Evolutionary conservation across 2,797 vertebrate genomes (phyloP), one percentile per base, ranked within the genome.

Genomic region (Tinamus major): DNA sequence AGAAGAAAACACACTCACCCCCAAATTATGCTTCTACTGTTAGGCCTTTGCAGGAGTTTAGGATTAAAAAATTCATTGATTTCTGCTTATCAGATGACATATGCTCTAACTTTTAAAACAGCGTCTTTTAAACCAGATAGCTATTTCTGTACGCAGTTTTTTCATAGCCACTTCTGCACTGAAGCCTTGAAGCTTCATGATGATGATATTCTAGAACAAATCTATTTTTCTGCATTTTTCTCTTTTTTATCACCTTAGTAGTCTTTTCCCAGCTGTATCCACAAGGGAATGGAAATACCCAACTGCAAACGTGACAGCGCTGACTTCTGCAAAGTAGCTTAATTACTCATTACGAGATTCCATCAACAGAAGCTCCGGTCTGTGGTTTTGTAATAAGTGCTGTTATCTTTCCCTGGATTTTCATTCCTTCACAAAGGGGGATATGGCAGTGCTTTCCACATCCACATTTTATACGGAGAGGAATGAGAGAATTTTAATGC

Each of bases 361-460:
- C 97, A 97, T 97, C 98, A 97, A 97, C 97, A 97, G 89, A 92
- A 96, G 97, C 97, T 97, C 97, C 85, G 95, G 97, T 97, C 96
- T 96, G 97, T 97, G 98, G 97, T 97, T 98, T 97, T 96, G 97
- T 97, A 97, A 97, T 97, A 97, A 97, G 97, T 97, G 97, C 97
- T 90, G 92, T 98, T 98, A 98, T 98, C 96, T 97, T 97, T 90
- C 96, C 95, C 80, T 94, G 96, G 96, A 97, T 97, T 98, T 97
- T 97, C 93, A 96, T 94, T 97, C 97, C 97, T 98, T 97, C 98
- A 95, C 97, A 98, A 98, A 98, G 98, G 97, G 97, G 98, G 97
- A 98, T 95, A 95, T 96, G 97, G 98, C 97, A 96, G 97, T 67
- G 97, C 93, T 97, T 97, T 97, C 95, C 70, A 91, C 92, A 96